Conservation (phyloP, 2,113 vertebrate species). For the Nyctibius bracteatus region DNA sequence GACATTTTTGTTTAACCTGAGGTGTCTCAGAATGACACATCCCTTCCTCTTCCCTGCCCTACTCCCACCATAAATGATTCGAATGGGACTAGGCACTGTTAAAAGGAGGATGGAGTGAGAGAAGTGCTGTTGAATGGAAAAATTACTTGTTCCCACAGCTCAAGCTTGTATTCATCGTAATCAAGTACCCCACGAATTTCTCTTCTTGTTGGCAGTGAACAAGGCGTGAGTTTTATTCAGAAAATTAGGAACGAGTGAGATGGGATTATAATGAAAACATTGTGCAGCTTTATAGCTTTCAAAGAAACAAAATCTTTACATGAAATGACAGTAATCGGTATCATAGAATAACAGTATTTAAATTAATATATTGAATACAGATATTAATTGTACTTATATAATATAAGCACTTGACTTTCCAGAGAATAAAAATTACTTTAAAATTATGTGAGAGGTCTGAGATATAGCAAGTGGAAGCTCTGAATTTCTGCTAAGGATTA, state of each 20-base stretch:
- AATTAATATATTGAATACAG: conserved; percentile 30
- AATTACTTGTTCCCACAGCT: background rate
- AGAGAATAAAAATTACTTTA: conserved; percentile 38
- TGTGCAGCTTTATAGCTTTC: conserved; percentile 20
- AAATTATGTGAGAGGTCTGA: conserved; percentile 15
- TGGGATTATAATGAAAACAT: conserved; percentile 18
- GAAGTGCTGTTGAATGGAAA: background rate
- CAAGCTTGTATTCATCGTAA: background rate
- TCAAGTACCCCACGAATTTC: background rate
- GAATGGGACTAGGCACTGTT: background rate
- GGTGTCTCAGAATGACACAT: background rate
- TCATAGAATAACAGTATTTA: conserved; percentile 31
- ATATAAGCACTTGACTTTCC: conserved; percentile 12
- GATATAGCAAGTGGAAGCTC: conserved; percentile 24
- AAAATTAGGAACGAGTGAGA: background rate
- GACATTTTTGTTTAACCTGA: background rate
- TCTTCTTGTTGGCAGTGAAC: background rate
- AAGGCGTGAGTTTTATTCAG: conserved; percentile 24
- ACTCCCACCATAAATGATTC: background rate
- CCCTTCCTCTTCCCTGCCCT: background rate
- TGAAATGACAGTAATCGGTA: conserved; percentile 38
- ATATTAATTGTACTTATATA: conserved; percentile 12
- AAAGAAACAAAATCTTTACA: conserved; percentile 23
- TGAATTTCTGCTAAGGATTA: conserved; percentile 41
- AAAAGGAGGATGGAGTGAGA: background rate